phyloP scores from a whole-genome alignment of 92 coral and sea anemone genomes.

The Galaxea fascicularis region DNA sequence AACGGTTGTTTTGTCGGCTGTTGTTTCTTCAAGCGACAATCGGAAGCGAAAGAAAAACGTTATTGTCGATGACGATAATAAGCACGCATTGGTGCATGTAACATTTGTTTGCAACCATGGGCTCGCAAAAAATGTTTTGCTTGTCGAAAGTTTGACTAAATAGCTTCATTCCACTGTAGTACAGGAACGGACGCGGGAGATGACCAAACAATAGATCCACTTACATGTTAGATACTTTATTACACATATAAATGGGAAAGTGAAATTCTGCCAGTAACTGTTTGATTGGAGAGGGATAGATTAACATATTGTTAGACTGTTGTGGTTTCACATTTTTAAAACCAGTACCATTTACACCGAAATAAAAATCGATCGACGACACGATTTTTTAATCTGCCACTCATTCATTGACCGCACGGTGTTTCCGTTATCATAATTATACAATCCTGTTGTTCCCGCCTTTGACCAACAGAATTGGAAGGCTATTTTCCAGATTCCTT shows the following conservation, averaged over 20 bases:
- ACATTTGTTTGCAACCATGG: not conserved
- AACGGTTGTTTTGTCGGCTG: too few species aligned
- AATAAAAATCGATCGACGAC: too few species aligned
- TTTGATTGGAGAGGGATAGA: constrained; percentile 1
- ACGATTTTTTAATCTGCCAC: too few species aligned
- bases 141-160: not conserved
- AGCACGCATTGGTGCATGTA: not conserved
- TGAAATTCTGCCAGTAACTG: not conserved
- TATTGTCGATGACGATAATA: not conserved
- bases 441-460: too few species aligned
- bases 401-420: too few species aligned
- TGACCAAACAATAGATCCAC: not conserved
- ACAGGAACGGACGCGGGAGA: not conserved
- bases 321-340: not conserved
- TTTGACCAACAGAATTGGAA: not conserved
- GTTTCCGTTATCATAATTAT: too few species aligned
- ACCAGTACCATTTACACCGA: too few species aligned
- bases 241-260: not conserved
- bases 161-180: not conserved
- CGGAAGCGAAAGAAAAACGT: not conserved
- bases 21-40: not conserved
- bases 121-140: not conserved
- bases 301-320: not conserved
- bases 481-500: not conserved
- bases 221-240: too few species aligned